Evolutionary conservation across 2,888 invertebrate species (phyloP), one percentile per base, ranked within the genome.

Genomic region (Epiperipatus broadwayi): DNA sequence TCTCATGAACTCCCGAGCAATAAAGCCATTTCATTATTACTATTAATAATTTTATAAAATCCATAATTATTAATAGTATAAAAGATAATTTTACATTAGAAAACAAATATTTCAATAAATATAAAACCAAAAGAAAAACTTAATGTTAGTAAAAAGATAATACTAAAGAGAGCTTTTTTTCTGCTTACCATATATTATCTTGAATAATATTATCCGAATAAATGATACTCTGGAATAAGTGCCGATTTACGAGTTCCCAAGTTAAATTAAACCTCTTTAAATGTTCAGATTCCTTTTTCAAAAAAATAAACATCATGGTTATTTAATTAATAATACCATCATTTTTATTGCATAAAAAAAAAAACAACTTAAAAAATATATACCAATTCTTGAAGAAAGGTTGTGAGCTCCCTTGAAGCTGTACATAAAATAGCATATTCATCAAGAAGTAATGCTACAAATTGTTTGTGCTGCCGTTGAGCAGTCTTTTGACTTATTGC

Each of bases 211-310:
- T 64, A 53, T 71, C 69, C 29, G 64, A 53, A 47, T 60, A 66
- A 22, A 65, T 60, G 43, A 63, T 58, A 35, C 60, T 60, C 45
- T 73, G 72, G 56, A 72, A 74, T 45, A 75, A 62, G 49, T 70
- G 70, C 50, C 72, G 71, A 57, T 73, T 72, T 44, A 73, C 67
- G 48, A 70, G 63, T 48, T 70, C 68, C 73, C 74, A 75, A 4
- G 70, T 70, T 33, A 74, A 61, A 48, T 69, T 67, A 50, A 72
- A 72, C 49, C 66, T 67, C 45, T 66, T 66, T 44, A 72, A 58
- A 51, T 72, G 67, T 44, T 68, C 64, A 40, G 61, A 59, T 53
- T 73, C 71, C 59, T 59, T 50, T 4, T 50, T 46, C 8, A 31
- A 19, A 14, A 31, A 37, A 43, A 21, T 7, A 28, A 15, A 21